These are phyloP conservation scores for Mesoligia furuncula DNA, from an alignment of 2,888 invertebrate genomes.

Conservation along the genomic window DNA sequence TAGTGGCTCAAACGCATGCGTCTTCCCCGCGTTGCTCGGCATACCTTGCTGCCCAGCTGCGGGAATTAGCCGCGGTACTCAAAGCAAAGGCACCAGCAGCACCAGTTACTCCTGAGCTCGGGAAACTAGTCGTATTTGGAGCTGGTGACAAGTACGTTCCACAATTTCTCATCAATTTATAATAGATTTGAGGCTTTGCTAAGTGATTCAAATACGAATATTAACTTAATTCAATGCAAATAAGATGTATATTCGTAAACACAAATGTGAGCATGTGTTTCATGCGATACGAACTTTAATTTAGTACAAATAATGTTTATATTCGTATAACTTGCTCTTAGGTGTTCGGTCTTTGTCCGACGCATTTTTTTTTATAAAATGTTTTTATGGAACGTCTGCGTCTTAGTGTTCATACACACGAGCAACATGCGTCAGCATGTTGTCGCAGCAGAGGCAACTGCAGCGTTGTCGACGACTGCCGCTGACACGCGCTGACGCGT, in stretches of 20 bases:
- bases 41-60: constrained; percentile 92
- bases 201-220: background rate
- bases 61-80: constrained; percentile 83
- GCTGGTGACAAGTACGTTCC: constrained; percentile 86
- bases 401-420: background rate
- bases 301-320: background rate
- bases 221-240: background rate
- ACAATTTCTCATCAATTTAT: background rate
- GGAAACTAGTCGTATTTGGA: constrained; percentile 86
- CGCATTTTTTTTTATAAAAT: background rate
- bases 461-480: too few species aligned
- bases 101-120: constrained; percentile 83
- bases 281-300: background rate
- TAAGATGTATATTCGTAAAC: background rate
- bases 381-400: background rate
- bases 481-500: too few species aligned
- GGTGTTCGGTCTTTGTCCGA: background rate
- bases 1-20: constrained; percentile 94
- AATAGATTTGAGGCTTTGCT: background rate
- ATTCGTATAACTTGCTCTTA: background rate
- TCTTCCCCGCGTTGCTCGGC: constrained; percentile 95
- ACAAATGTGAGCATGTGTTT: background rate
- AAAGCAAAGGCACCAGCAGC: constrained; percentile 80
- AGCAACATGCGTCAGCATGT: too few species aligned
- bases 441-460: too few species aligned